Evolutionary conservation across 2,888 invertebrate species (phyloP).

Genomic region (Augiades crinisus): DNA sequence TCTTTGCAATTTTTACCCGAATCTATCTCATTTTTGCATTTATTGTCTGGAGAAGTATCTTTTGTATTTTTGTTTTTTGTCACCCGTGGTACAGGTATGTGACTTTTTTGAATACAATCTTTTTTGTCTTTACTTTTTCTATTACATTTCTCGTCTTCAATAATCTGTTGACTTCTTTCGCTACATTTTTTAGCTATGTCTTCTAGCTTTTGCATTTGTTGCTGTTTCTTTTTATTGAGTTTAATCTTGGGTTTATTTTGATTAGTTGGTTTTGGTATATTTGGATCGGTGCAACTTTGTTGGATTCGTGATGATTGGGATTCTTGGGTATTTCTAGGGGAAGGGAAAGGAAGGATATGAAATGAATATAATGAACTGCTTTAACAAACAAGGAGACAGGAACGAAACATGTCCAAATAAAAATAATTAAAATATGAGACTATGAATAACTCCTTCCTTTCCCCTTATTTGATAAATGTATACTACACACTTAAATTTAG

Average conservation of each 20-base stretch:
- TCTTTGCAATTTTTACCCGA: conserved; percentile 2
- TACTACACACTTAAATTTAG: not conserved
- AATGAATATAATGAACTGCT: conserved; percentile 36
- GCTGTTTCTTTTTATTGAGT: conserved; percentile 53
- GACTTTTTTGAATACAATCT: conserved; percentile 46
- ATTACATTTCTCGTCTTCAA: conserved; percentile 32
- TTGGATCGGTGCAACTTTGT: conserved; percentile 54
- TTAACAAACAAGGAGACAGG: conserved; percentile 78
- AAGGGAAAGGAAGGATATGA: conserved; percentile 72
- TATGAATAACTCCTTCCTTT: conserved; percentile 61
- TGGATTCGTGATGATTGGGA: conserved; percentile 46
- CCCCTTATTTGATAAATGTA: conserved; percentile 69
- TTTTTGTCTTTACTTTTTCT: conserved; percentile 35
- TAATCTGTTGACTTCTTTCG: conserved; percentile 46
- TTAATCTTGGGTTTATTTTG: conserved; percentile 48
- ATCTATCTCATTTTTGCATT: conserved; percentile 7
- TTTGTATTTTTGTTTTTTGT: conserved; percentile 30
- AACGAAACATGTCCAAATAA: conserved; percentile 39
- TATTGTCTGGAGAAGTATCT: conserved; percentile 14
- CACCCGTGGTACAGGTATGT: conserved; percentile 57
- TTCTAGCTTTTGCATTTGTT: conserved; percentile 67
- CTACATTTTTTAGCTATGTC: conserved; percentile 61
- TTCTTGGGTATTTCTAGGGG: conserved; percentile 61
- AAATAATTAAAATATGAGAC: conserved; percentile 28
- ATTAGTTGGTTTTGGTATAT: conserved; percentile 43